Conservation (phyloP, 2,888 invertebrate genomes). For the Drosophila mettleri region DNA sequence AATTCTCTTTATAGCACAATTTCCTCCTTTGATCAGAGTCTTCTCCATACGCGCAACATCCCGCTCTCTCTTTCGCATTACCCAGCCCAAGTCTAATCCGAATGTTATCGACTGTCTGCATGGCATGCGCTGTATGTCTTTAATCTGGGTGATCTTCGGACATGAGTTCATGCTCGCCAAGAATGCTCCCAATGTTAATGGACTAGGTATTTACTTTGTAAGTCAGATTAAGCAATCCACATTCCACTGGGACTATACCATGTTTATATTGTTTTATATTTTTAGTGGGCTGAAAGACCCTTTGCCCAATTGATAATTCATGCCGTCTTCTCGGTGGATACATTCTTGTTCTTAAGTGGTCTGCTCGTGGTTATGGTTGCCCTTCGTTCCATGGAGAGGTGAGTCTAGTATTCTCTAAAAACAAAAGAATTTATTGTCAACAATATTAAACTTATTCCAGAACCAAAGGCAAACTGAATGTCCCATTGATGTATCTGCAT, state of each 20-base stretch:
- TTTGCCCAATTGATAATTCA: slow-evolving; percentile 62
- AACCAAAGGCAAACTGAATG: slow-evolving; percentile 61
- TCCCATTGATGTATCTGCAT: slow-evolving; percentile 76
- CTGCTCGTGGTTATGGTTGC: slow-evolving; percentile 84
- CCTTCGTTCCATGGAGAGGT: slow-evolving; percentile 64
- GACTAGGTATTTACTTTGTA: too few species aligned
- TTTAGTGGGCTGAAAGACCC: slow-evolving; percentile 46
- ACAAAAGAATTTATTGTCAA: not conserved
- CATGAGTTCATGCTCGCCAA: slow-evolving; percentile 65
- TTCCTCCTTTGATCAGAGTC: slow-evolving; percentile 44
- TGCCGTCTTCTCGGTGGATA: slow-evolving; percentile 86
- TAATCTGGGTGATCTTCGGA: slow-evolving; percentile 83
- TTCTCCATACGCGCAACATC: slow-evolving; percentile 71
- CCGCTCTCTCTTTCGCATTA: slow-evolving; percentile 45
- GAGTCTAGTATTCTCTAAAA: not conserved
- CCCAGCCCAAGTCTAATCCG: slow-evolving; percentile 40
- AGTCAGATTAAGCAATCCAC: too few species aligned
- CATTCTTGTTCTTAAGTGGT: slow-evolving; percentile 87
- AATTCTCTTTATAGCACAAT: slow-evolving; percentile 1
- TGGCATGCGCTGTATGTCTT: slow-evolving; percentile 83
- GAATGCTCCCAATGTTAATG: slow-evolving; percentile 43
- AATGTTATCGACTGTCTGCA: slow-evolving; percentile 81
- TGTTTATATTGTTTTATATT: not conserved
- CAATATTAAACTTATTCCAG: slow-evolving; percentile 23
- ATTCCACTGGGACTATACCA: not conserved